Evolutionary conservation across 2,113 vertebrate species (phyloP).

Genomic region (Stegostoma tigrinum): DNA sequence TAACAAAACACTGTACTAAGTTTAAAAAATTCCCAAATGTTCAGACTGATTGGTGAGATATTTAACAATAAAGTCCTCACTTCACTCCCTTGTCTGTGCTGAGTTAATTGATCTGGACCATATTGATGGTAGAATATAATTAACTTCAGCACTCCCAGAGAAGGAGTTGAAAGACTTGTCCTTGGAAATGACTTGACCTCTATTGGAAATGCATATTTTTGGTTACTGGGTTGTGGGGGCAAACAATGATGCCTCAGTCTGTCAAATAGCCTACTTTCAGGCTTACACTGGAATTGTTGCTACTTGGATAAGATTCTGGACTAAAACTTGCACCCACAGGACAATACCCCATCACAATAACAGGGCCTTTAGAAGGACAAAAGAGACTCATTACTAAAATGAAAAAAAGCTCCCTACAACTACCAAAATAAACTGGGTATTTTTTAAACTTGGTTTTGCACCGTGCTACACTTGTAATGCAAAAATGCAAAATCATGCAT

Average conservation of each 20-base stretch:
- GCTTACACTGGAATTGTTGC: not conserved
- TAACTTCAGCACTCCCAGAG: not conserved
- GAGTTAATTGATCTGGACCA: not conserved
- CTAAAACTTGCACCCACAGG: not conserved
- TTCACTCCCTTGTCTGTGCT: not conserved
- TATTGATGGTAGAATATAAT: not conserved
- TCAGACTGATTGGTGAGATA: not conserved
- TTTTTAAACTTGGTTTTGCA: slow-evolving; percentile 21
- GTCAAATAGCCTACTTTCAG: not conserved
- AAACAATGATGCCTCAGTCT: not conserved
- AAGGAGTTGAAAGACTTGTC: not conserved
- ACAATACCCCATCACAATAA: not conserved
- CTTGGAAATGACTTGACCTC: not conserved
- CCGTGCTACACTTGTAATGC: not conserved
- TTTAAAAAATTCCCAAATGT: not conserved
- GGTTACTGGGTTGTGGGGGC: not conserved
- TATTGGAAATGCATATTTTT: not conserved
- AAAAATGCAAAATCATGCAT: not conserved
- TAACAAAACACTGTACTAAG: not conserved
- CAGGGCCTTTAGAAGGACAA: not conserved
- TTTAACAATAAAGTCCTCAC: not conserved
- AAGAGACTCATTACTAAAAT: not conserved
- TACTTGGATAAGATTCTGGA: not conserved
- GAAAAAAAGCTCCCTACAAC: not conserved
- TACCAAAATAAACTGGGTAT: not conserved